Base-by-base conservation (phyloP, 2,888 invertebrate species). In the Rhagium mordax region DNA sequence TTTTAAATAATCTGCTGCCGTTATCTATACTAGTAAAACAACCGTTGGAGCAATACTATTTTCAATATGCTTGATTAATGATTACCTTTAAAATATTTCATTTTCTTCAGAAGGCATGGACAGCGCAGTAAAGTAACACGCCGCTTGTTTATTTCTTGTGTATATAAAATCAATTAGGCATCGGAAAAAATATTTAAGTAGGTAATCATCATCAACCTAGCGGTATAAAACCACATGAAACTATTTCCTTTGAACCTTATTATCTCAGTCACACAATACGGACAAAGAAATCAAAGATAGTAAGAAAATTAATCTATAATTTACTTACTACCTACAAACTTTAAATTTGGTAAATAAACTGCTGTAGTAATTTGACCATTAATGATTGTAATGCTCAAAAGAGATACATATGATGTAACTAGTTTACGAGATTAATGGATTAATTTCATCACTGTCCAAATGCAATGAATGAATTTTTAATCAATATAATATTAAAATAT, bases 201-300 rank as follows among this genome's bases (percentile, higher is more conserved):
- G 20, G 51, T 51, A 51, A 51, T 51, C 51, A 51, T 51, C 18
- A 51, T 51, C 51, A 51, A 2, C 51, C 51, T 51, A 51, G 51
- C 51, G 51, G 51, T 51, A 51, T 41, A 51, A 20, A 51, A 10
- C 20, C 4, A 18, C 13, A 41, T 41, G 2, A 13, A n/a, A 41
- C 41, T 3, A 41, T 41, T 13, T 41, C 4, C n/a, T 41, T 15
- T 2, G n/a, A 41, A 41, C 41, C n/a, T n/a, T 41, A 4, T 41
- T 41, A 41, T 41, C 5, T 41, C n/a, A 13, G 13, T 41, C n/a
- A 3, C n/a, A 15, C 41, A 41, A 41, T 41, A 41, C 41, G 4
- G n/a, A 10, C 41, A 41, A n/a, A 41, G 41, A 4, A 1, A 41
- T 2, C 41, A 41, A n/a, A 41, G 41, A 4, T 0, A n/a, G 41